Base-by-base conservation (phyloP, 2,113 vertebrate species). In the Neogobius melanostomus region DNA sequence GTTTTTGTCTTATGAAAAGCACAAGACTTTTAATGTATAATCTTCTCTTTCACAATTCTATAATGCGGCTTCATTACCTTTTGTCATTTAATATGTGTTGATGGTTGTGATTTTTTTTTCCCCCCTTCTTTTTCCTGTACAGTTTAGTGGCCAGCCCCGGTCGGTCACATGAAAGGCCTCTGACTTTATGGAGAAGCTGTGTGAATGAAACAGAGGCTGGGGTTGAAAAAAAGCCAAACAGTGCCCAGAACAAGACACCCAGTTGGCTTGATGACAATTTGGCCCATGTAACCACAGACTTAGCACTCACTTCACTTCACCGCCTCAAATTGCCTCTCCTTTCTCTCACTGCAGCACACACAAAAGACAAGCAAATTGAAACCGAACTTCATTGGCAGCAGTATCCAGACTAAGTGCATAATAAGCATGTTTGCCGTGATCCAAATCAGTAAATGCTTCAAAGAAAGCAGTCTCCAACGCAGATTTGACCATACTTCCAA, bases 211-310 rank as follows among this genome's bases (percentile, higher is more conserved):
- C 68, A 66, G 81, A 79, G 83, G 70, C 75, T 83, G 70, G 80
- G 82, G 85, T 87, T 85, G 79, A 86, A 69, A 75, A 82, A 85
- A 77, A 69, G 66, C 83, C 80, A 86, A 66, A 72, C 76, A 81
- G 82, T 66, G 86, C 79, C 87, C 82, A 81, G 82, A 87, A 82
- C 82, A 81, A 70, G 73, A 85, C 78, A 81, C 84, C 84, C 85
- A 93, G 84, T 89, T 93, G 91, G 91, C 90, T 80, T 76, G 45
- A 68, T 79, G 86, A 91, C 90, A 90, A 90, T 88, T 90, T 92
- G 86, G 89, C 91, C 62, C 81, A 90, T 89, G 88, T 82, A 86
- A 83, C 80, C 86, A 80, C 82, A 85, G 85, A 88, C 87, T 91
- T 92, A 93, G 85, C 87, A 74, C 90, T 88, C 85, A 86, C 82